Percentiles rank a stretch among this genome's conserved stretches.
Conservation (phyloP, 2,888 invertebrate genomes). For the Platycheirus albimanus region DNA sequence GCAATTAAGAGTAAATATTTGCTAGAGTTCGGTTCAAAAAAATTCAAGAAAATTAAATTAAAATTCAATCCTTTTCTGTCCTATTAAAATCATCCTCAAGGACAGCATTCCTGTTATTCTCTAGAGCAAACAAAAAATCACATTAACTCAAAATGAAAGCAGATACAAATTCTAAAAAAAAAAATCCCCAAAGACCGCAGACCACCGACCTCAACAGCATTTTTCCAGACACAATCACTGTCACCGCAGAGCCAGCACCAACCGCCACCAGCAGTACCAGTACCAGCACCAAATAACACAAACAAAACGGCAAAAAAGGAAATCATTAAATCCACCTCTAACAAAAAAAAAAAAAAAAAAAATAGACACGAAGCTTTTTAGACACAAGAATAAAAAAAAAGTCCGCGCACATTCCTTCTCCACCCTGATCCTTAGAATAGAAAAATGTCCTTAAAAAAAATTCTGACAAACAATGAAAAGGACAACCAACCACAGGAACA, state of each 20-base stretch:
- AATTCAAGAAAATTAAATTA: slow-evolving; percentile 64
- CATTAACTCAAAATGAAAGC: slow-evolving; percentile 34
- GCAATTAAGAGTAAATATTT: too few species aligned
- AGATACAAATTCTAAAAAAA: slow-evolving; percentile 15
- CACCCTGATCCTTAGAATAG: slow-evolving; percentile 24
- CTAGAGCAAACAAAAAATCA: slow-evolving; percentile 37
- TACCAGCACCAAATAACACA: slow-evolving; percentile 40
- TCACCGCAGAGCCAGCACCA: slow-evolving; percentile 56
- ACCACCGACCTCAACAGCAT: slow-evolving; percentile 72
- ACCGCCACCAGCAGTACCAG: slow-evolving; percentile 37
- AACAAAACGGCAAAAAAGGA: slow-evolving; percentile 62
- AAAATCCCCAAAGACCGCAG: slow-evolving; percentile 54
- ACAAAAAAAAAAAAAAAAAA: slow-evolving; percentile 23
- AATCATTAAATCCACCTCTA: slow-evolving; percentile 73
- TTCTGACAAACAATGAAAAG: slow-evolving; percentile 59
- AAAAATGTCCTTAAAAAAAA: slow-evolving; percentile 48
- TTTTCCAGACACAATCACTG: slow-evolving; percentile 72
- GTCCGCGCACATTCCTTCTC: slow-evolving; percentile 45
- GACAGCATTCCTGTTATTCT: slow-evolving; percentile 55
- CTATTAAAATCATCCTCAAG: slow-evolving; percentile 54
- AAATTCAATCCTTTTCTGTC: slow-evolving; percentile 60
- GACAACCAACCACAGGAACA: slow-evolving; percentile 56
- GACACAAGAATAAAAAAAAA: slow-evolving; percentile 25
- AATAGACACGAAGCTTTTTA: slow-evolving; percentile 38
- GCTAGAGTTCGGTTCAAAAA: neutral